Evolutionary conservation across 2,888 invertebrate genomes (phyloP).

Genomic region (Tachina grossa): DNA sequence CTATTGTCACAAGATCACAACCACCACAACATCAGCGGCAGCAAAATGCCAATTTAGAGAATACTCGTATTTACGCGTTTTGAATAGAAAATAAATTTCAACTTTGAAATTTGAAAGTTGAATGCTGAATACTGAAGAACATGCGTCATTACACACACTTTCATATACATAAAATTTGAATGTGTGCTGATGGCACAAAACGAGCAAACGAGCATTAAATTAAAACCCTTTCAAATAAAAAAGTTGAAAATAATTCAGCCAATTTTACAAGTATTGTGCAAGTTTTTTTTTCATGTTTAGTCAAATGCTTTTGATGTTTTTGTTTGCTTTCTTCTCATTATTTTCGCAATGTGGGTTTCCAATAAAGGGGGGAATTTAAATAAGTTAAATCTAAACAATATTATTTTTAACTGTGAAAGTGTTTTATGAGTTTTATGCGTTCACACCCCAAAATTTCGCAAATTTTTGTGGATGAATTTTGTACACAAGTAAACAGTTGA

Average conservation of each 20-base stretch:
- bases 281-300: conserved; percentile 22
- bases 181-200: conserved; percentile 3
- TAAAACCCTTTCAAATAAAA: conserved; percentile 60
- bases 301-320: conserved; percentile 66
- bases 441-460: conserved; percentile 61
- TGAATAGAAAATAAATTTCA: conserved; percentile 63
- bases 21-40: conserved; percentile 27
- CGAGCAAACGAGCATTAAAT: conserved; percentile 46
- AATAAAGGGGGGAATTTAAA: conserved; percentile 42
- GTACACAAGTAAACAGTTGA: conserved; percentile 9
- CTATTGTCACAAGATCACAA: conserved; percentile 60
- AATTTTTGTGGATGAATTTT: conserved; percentile 39
- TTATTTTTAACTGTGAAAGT: conserved; percentile 66
- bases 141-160: conserved; percentile 66
- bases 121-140: conserved; percentile 44
- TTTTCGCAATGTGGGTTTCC: neutral
- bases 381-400: conserved; percentile 47
- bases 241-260: conserved; percentile 50
- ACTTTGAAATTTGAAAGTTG: conserved; percentile 37
- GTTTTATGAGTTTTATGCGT: conserved; percentile 67
- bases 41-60: conserved; percentile 49
- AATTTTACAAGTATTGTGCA: conserved; percentile 42
- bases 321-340: conserved; percentile 44
- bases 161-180: conserved; percentile 1
- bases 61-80: conserved; percentile 60